These are phyloP conservation scores for Fulica atra DNA, from an alignment of 2,113 vertebrate genomes.

Conservation along the genomic window DNA sequence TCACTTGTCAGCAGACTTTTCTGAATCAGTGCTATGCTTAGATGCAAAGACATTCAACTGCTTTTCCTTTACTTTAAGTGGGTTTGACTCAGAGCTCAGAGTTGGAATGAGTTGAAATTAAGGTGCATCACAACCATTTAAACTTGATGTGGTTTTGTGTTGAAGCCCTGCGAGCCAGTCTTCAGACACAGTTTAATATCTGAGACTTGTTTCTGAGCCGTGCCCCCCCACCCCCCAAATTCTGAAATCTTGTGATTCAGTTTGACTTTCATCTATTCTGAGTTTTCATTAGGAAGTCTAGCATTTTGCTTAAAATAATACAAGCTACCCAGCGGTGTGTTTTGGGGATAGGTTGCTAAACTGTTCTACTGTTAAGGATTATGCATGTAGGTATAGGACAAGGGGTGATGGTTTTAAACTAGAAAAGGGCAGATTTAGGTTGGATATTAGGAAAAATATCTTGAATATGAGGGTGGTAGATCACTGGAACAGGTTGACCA, in stretches of 20 bases:
- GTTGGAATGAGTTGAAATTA: neutral
- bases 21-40: neutral
- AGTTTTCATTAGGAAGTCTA: neutral
- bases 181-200: neutral
- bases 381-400: too few species aligned
- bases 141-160: neutral
- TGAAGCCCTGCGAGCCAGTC: neutral
- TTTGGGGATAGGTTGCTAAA: neutral
- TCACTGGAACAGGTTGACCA: too few species aligned
- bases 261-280: neutral
- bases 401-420: too few species aligned
- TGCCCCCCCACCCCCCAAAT: rapidly evolving
- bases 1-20: neutral
- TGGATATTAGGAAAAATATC: too few species aligned
- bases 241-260: neutral
- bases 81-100: neutral
- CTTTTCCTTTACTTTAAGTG: neutral
- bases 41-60: neutral
- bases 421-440: too few species aligned
- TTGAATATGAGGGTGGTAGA: too few species aligned
- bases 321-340: neutral
- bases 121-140: neutral
- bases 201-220: neutral
- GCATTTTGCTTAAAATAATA: neutral
- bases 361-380: neutral